Evolutionary conservation across 2,888 invertebrate species (phyloP).

Genomic region (Eilema griseolum): DNA sequence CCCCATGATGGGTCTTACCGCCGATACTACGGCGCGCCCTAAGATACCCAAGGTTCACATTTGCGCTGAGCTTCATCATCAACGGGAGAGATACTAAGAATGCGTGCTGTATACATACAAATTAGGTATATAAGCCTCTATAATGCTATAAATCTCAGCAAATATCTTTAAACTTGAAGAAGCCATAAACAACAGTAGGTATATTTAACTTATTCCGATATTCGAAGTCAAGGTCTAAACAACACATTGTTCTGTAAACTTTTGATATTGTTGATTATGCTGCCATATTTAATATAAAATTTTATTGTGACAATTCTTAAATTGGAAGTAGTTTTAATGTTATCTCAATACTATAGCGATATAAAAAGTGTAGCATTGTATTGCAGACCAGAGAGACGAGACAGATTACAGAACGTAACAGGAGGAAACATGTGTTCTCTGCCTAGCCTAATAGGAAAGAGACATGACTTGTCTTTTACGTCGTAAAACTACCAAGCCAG

Average conservation of each 20-base stretch:
- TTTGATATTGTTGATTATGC: not conserved
- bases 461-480: no score
- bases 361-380: no score
- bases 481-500: no score
- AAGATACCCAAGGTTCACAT: no score
- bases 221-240: constrained; percentile 10
- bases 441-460: no score
- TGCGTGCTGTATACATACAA: not conserved
- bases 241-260: not conserved
- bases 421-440: no score
- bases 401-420: no score
- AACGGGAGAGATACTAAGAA: not conserved
- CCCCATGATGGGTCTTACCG: no score
- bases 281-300: not conserved
- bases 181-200: not conserved
- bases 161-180: not conserved
- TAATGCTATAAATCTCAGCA: constrained; percentile 3
- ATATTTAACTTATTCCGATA: not conserved
- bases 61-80: no score
- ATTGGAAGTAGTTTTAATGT: not conserved
- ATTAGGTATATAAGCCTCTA: not conserved
- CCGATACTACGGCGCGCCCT: no score
- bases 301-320: not conserved
- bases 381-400: no score
- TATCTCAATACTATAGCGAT: not conserved